A percentile compares a stretch with the other conserved stretches of the same genome.
These are phyloP conservation scores for Pissodes strobi DNA, from an alignment of 1,140 invertebrate species.

Conservation along the genomic window DNA sequence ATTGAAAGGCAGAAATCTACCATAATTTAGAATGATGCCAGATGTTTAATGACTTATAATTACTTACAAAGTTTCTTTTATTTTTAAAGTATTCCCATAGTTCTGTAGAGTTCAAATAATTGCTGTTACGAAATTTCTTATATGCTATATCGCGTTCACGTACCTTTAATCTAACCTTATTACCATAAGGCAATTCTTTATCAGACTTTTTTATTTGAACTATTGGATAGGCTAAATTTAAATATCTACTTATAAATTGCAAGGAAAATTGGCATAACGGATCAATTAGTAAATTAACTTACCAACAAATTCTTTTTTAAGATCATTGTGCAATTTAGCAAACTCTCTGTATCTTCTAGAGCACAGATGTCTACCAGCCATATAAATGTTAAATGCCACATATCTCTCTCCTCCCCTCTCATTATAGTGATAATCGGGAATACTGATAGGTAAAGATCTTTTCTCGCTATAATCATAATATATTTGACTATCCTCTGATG, in stretches of 20 bases:
- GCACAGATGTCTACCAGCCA: slow-evolving; percentile 97
- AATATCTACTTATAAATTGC: background rate
- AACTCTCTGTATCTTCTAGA: slow-evolving; percentile 96
- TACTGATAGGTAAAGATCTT: slow-evolving; percentile 94
- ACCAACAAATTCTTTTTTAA: slow-evolving; percentile 95
- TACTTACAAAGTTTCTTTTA: no score
- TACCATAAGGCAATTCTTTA: no score
- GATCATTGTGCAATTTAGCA: slow-evolving; percentile 81
- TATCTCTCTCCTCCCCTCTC: slow-evolving; percentile 85
- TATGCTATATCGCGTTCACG: no score
- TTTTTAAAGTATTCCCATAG: no score
- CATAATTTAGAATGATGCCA: no score
- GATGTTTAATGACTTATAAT: no score
- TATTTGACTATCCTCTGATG: slow-evolving; percentile 83
- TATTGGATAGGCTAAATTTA: no score
- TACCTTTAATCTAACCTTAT: no score
- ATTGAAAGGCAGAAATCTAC: no score
- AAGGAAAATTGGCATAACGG: background rate
- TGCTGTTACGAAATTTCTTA: no score
- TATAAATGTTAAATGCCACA: slow-evolving; percentile 98
- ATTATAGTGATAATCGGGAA: slow-evolving; percentile 91
- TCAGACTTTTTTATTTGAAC: no score
- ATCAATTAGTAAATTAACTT: slow-evolving; percentile 28
- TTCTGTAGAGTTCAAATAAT: no score
- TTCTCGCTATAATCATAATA: slow-evolving; percentile 98